phyloP scores from a whole-genome alignment of 2,113 vertebrate genomes.

The Theropithecus gelada region DNA sequence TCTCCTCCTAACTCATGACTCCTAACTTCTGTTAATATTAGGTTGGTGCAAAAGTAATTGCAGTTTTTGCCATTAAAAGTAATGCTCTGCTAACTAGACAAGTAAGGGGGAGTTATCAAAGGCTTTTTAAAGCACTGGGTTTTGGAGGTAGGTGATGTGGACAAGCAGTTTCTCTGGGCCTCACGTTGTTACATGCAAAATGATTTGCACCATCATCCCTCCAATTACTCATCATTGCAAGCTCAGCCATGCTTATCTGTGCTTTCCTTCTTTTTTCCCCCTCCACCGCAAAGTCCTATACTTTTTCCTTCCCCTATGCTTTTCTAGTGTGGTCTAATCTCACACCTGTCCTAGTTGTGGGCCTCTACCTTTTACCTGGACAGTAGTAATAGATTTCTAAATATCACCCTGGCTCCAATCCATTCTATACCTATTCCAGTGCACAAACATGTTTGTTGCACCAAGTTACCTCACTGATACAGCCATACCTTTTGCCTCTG shows the following conservation, averaged over 20 bases:
- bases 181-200: background rate
- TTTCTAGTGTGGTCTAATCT: background rate
- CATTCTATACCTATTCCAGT: background rate
- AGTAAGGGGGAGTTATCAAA: background rate
- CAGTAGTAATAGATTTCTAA: background rate
- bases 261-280: background rate
- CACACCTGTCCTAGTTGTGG: background rate
- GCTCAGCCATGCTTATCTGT: background rate
- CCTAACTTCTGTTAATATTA: background rate
- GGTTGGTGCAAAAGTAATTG: no score
- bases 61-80: no score
- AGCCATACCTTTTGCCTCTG: background rate
- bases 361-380: background rate
- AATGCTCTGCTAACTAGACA: background rate
- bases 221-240: background rate
- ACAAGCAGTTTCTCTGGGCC: background rate
- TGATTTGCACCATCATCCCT: no score
- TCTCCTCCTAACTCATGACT: background rate
- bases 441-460: background rate
- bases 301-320: background rate
- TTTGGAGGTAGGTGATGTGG: background rate
- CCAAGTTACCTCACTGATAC: background rate
- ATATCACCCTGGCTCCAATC: background rate
- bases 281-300: background rate
- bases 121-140: background rate